Base-by-base conservation (phyloP, 1,140 invertebrate genomes). In the Parasteatoda tepidariorum region DNA sequence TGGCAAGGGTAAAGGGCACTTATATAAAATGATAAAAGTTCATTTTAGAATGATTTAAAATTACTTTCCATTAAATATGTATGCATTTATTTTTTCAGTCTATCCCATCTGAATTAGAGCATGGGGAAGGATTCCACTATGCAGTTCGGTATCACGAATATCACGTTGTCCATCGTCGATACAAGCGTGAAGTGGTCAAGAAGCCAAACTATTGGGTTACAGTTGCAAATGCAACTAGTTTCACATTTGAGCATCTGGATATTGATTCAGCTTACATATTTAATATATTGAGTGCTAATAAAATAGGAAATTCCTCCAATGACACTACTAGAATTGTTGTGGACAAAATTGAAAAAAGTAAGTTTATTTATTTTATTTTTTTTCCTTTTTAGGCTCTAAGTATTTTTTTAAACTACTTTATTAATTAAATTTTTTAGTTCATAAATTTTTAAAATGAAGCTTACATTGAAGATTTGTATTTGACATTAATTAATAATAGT, bases 21-120 rank as follows among this genome's bases (percentile, higher is more conserved):
- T n/a, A n/a, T n/a, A n/a, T n/a, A n/a, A n/a, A n/a, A n/a, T n/a
- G n/a, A n/a, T n/a, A n/a, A n/a, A n/a, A n/a, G n/a, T n/a, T n/a
- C n/a, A n/a, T n/a, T n/a, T n/a, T n/a, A n/a, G n/a, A n/a, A n/a
- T n/a, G n/a, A n/a, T n/a, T n/a, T n/a, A n/a, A n/a, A n/a, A n/a
- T n/a, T n/a, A n/a, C n/a, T n/a, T n/a, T n/a, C n/a, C n/a, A n/a
- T n/a, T n/a, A n/a, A n/a, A n/a, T n/a, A n/a, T n/a, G n/a, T n/a
- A n/a, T n/a, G n/a, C n/a, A n/a, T n/a, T n/a, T n/a, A n/a, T n/a
- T 66, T 18, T 83, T 83, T 15, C 30, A 83, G 81, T 33, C 68
- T 34, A 30, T 83, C 2, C 68, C 81, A 24, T 54, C 24, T 18
- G 5, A 66, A 11, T 74, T 64, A 38, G 81, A 83, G 55, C 64